Conservation (phyloP, 1,140 invertebrate species). For the Formica selysi region DNA sequence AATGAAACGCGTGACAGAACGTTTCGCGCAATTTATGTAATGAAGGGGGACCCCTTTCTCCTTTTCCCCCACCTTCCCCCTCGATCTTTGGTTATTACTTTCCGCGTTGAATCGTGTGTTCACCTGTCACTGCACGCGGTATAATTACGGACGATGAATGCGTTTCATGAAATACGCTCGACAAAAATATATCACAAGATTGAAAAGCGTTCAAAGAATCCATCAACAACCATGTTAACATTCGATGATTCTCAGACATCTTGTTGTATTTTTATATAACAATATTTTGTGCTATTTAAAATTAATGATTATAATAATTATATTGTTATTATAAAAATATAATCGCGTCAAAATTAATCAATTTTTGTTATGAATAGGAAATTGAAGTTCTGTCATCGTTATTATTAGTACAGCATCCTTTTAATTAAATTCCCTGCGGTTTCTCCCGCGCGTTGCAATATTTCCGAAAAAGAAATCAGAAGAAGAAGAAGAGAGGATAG, state of each 20-base stretch:
- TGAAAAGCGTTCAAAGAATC: slow-evolving; percentile 47
- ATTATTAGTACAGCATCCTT: slow-evolving; percentile 5
- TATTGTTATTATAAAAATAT: slow-evolving; percentile 19
- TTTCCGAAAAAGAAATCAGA: slow-evolving; percentile 55
- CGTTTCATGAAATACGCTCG: slow-evolving; percentile 42
- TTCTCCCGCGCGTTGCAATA: not conserved
- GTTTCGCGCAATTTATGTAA: slow-evolving; percentile 62
- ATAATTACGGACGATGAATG: slow-evolving; percentile 63
- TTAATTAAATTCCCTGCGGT: slow-evolving; percentile 8
- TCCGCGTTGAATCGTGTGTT: slow-evolving; percentile 64
- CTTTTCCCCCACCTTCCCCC: not conserved
- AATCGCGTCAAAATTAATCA: slow-evolving; percentile 20
- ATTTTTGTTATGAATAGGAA: not conserved
- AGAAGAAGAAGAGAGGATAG: slow-evolving; percentile 28
- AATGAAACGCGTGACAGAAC: slow-evolving; percentile 64
- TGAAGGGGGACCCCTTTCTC: slow-evolving; percentile 30
- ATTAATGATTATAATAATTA: not conserved
- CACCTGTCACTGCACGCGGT: slow-evolving; percentile 61
- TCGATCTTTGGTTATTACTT: slow-evolving; percentile 44
- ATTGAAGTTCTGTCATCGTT: not conserved
- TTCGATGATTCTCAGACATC: not conserved
- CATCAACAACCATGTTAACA: not conserved
- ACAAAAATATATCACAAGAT: slow-evolving; percentile 9
- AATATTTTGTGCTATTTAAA: not conserved
- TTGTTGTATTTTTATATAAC: slow-evolving; percentile 6